Evolutionary conservation across 2,888 invertebrate species (phyloP), one percentile per base, ranked within the genome.

Genomic region (Rhodophaea formosa): DNA sequence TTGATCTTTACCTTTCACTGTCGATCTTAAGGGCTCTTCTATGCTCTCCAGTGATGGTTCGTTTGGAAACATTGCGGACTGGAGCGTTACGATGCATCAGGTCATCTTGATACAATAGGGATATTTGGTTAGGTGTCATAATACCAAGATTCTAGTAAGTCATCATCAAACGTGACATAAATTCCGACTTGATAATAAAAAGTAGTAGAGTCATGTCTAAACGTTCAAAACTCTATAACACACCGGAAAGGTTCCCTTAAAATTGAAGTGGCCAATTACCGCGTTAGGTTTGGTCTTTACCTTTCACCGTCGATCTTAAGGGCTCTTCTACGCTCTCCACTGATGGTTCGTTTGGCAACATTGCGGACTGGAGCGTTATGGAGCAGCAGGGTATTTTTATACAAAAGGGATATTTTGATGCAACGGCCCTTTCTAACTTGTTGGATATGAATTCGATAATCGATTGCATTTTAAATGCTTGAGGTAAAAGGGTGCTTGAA

Each of bases 201-300:
- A 35, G 12, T 35, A 10, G 8, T 8, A 3, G 6, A 12, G 51
- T 17, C 51, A 6, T 12, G 0, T 79, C 74, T 75, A 67, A 8
- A 1, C 3, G 0, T 74, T 69, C 51, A 0, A 55, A 72, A 14
- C 60, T 74, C 84, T 83, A 68, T 61, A 60, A 35, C 43, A 10
- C 70, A 80, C 81, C 81, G 82, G 81, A 79, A 85, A 82, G 84
- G 84, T 76, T 81, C 83, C 79, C 77, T 84, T 79, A 81, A 83
- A 86, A 85, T 76, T 85, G 77, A 86, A 90, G 86, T 84, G 84
- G 86, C 84, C 87, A 88, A 90, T 90, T 90, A 88, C 72, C 71
- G 67, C 73, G 78, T 79, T 75, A 82, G 79, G 77, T 74, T 76
- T 73, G 74, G 78, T 76, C 77, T 76, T 77, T 76, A 75, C 75